Percentiles rank a stretch among this genome's conserved stretches.
Conservation (phyloP, 2,113 vertebrate genomes). For the Cavia porcellus region DNA sequence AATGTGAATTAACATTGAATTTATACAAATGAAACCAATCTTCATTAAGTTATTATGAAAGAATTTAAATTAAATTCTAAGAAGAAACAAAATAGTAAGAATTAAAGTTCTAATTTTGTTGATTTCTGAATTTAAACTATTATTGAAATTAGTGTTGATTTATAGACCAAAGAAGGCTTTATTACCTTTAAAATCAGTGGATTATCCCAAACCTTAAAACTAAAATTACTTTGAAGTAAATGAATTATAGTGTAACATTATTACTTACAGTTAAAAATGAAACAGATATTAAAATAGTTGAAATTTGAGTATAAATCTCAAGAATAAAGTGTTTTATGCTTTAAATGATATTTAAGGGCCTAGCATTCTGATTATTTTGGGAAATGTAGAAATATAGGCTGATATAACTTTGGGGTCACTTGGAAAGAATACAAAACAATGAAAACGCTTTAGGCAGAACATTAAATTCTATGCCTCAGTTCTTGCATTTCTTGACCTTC, state of each 20-base stretch:
- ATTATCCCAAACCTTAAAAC: neutral
- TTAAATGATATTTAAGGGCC: neutral
- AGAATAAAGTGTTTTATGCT: neutral
- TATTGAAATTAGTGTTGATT: neutral
- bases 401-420: neutral
- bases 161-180: neutral
- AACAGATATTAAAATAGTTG: neutral
- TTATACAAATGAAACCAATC: conserved; percentile 2
- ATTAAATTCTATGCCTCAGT: neutral
- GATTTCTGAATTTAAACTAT: conserved; percentile 41
- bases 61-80: conserved; percentile 11
- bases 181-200: conserved; percentile 8
- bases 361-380: neutral
- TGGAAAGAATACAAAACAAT: neutral
- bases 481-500: neutral
- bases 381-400: neutral
- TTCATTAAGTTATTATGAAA: neutral
- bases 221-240: neutral
- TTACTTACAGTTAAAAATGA: neutral
- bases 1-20: conserved; percentile 38
- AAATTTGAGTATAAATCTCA: neutral
- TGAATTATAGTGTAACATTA: neutral
- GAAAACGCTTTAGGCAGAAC: neutral
- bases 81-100: neutral
- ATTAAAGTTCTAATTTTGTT: conserved; percentile 20